Percentiles rank a stretch among this genome's conserved stretches.
These are phyloP conservation scores for Sisyra terminalis DNA, from an alignment of 2,888 invertebrate species.

Conservation along the genomic window DNA sequence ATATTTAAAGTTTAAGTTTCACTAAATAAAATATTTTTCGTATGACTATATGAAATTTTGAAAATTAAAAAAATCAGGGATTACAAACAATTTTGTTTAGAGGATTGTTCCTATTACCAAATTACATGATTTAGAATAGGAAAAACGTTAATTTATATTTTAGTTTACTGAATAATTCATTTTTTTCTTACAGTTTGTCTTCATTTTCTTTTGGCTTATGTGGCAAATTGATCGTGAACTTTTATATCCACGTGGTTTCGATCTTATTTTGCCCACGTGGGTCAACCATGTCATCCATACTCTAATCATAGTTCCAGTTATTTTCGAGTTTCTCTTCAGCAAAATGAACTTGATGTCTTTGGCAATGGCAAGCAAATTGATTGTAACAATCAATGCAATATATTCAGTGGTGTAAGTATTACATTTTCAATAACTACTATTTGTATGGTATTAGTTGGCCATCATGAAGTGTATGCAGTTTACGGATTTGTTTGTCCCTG, in stretches of 20 bases:
- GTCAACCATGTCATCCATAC: constrained; percentile 42
- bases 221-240: constrained; percentile 36
- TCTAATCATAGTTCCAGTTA: constrained; percentile 30
- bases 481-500: background rate
- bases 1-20: too few relatives aligned
- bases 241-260: constrained; percentile 34
- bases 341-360: constrained; percentile 14
- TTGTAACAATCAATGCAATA: background rate
- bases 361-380: background rate
- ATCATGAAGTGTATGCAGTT: background rate
- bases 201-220: constrained; percentile 34
- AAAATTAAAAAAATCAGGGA: too few relatives aligned
- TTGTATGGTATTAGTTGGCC: background rate
- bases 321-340: constrained; percentile 27
- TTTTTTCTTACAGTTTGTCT: constrained; percentile 29
- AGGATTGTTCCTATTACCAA: too few relatives aligned
- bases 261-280: constrained; percentile 35
- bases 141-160: too few relatives aligned
- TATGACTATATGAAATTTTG: too few relatives aligned
- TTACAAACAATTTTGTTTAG: too few relatives aligned
- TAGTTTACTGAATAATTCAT: background rate
- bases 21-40: too few relatives aligned
- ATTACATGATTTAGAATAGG: too few relatives aligned
- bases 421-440: background rate
- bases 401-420: constrained; percentile 6